Base-by-base conservation (phyloP, 2,113 vertebrate genomes). In the Nerophis ophidion region DNA sequence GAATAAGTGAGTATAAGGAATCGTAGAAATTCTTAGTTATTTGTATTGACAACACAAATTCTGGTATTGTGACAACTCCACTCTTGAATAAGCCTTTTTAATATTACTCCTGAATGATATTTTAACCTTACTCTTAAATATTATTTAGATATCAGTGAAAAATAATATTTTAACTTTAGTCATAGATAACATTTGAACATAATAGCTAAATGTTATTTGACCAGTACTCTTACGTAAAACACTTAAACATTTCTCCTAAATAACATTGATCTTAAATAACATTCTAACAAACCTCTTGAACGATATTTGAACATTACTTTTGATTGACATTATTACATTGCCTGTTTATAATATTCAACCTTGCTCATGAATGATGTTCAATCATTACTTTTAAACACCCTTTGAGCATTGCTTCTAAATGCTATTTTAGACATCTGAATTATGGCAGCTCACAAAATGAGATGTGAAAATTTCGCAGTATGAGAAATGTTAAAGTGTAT, bases 391-490 rank as follows among this genome's bases (percentile, higher is more conserved):
- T 11, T 44, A 3, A 44, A 44, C 12, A 11, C 10, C 11, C 10
- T 44, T 11, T 15, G 13, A 53, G 9, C 10, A 4, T 36, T 15
- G 5, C 14, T 14, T 13, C 33, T n/a, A 10, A n/a, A 36, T 53
- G 34, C 14, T 34, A 33, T 34, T 33, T 13, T 51, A 11, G 14
- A 9, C 55, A 19, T 16, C 47, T 14, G 48, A 81, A 88, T 68
- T 1, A 58, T 0, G 88, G 86, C 89, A 84, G 45, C 12, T 33
- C 54, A 16, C 2, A 42, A 42, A 38, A 17, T 17, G 36, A 17
- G 6, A 56, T 17, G 52, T 55, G 9, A 6, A n/a, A 12, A 11
- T 38, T 19, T 42, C n/a, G 16, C 26, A 46, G 58, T 26, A 0
- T 50, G 14, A 36, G 38, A 68, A 57, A 60, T 72, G 53, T 60